Conservation (phyloP, 2,797 vertebrate species). For the Tadarida brasiliensis region DNA sequence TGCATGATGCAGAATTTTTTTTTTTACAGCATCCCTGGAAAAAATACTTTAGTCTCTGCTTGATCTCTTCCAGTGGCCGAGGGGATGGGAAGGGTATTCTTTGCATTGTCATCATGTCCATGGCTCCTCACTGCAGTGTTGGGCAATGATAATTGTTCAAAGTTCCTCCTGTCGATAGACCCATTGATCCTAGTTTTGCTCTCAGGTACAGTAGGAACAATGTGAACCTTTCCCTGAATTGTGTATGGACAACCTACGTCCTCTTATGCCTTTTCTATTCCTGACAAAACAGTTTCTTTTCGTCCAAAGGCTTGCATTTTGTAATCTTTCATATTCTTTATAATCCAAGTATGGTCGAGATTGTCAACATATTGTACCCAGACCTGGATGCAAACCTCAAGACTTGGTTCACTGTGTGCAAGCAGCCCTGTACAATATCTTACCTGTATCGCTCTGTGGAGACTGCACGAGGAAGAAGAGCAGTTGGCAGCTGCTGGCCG, state of each 20-base stretch:
- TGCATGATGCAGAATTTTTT: neutral
- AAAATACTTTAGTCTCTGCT: neutral
- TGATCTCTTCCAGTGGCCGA: neutral
- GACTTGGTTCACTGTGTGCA: neutral
- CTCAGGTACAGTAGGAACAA: neutral
- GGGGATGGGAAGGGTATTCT: neutral
- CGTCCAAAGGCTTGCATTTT: neutral
- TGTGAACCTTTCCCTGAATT: slow-evolving; percentile 9
- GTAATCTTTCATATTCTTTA: neutral
- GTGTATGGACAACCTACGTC: neutral
- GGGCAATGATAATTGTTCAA: neutral
- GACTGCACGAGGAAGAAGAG: neutral
- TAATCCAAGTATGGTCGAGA: neutral
- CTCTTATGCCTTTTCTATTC: neutral
- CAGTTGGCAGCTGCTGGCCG: neutral
- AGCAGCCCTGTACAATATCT: neutral
- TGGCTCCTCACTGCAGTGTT: neutral
- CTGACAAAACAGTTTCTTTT: neutral
- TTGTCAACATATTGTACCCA: neutral
- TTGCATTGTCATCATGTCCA: neutral
- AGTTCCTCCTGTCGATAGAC: neutral
- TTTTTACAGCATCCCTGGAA: neutral
- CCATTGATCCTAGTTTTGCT: neutral
- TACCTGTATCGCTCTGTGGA: neutral
- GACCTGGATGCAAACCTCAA: neutral